Percentiles rank a stretch among this genome's conserved stretches.
Conservation (phyloP, 2,797 vertebrate species). For the Onychomys leucogaster region DNA sequence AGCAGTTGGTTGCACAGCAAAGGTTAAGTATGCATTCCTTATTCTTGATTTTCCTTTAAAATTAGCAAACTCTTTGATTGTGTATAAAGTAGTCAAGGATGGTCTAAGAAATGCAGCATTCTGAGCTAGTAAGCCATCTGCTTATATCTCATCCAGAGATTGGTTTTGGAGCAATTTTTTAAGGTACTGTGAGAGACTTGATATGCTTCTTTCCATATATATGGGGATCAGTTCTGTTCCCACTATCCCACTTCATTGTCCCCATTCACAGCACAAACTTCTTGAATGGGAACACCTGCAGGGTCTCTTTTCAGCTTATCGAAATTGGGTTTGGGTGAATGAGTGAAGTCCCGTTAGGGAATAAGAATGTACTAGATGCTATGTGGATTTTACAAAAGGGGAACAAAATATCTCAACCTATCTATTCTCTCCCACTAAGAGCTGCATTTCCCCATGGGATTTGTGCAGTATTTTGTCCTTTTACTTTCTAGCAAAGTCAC, state of each 20-base stretch:
- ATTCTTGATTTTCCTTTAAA: conserved; percentile 8
- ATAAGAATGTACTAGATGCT: neutral
- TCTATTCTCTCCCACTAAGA: neutral
- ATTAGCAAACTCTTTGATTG: neutral
- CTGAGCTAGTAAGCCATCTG: neutral
- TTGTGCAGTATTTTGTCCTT: neutral
- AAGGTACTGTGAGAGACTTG: neutral
- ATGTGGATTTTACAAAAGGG: neutral
- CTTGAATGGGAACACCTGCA: neutral
- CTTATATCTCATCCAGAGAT: neutral
- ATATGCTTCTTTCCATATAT: fast-evolving
- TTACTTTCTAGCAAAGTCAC: conserved; percentile 10
- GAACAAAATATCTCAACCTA: neutral
- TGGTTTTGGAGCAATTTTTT: neutral
- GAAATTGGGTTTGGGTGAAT: neutral
- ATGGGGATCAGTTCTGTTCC: neutral
- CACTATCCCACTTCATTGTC: neutral
- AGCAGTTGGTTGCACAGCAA: neutral
- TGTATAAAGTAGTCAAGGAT: neutral
- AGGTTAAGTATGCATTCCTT: conserved; percentile 14
- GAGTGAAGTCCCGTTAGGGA: neutral
- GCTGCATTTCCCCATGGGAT: neutral
- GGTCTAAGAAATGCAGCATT: neutral
- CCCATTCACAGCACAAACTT: neutral
- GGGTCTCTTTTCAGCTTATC: conserved; percentile 5